Conservation (phyloP, 2,113 vertebrate genomes). For the Ifrita kowaldi region DNA sequence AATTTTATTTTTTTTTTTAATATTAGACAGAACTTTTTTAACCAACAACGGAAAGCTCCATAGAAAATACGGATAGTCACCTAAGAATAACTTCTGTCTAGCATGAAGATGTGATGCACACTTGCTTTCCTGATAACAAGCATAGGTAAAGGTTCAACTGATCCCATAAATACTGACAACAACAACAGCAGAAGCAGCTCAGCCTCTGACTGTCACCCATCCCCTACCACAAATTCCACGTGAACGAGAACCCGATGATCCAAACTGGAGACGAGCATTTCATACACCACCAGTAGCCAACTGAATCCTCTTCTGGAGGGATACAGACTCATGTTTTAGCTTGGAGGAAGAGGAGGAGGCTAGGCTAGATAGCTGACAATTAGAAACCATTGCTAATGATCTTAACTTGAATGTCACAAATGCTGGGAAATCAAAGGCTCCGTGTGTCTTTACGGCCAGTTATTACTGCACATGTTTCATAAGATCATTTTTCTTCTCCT, state of each 20-base stretch:
- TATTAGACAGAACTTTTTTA: slow-evolving; percentile 36
- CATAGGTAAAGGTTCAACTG: neutral
- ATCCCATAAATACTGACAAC: neutral
- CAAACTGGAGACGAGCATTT: neutral
- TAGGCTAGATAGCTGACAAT: slow-evolving; percentile 13
- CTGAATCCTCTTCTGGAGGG: neutral
- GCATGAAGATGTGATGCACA: slow-evolving; percentile 48
- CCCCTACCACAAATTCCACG: neutral
- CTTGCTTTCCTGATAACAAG: neutral
- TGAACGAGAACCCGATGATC: neutral
- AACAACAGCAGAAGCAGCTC: slow-evolving; percentile 8
- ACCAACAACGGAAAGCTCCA: slow-evolving; percentile 38
- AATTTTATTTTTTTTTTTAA: neutral
- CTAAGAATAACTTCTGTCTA: neutral
- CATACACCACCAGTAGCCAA: neutral
- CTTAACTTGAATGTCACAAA: slow-evolving; percentile 69
- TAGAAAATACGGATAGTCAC: slow-evolving; percentile 16
- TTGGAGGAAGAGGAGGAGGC: neutral
- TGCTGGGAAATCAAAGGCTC: slow-evolving; percentile 57
- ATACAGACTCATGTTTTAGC: neutral
- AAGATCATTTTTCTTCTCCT: slow-evolving; percentile 58
- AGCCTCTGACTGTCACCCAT: neutral
- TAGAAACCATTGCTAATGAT: neutral
- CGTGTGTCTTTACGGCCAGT: slow-evolving; percentile 63
- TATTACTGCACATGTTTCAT: slow-evolving; percentile 44